Evolutionary conservation across 2,888 invertebrate genomes (phyloP).

Genomic region (Diadromus collaris): DNA sequence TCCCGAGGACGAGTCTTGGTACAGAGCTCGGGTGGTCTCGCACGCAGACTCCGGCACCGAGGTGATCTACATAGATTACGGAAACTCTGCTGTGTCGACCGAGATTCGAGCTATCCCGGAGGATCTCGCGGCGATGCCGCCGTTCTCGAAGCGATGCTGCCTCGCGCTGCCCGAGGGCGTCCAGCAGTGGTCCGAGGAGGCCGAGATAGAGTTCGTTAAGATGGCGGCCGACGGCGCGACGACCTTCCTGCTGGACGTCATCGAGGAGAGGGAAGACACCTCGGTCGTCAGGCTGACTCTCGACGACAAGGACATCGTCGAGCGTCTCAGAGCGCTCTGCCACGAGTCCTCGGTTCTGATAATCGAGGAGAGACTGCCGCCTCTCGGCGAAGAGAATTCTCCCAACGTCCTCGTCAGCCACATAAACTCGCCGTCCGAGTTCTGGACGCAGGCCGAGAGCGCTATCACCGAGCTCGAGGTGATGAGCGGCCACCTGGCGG

Average conservation of each 20-base stretch:
- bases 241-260: constrained; percentile 81
- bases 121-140: constrained; percentile 82
- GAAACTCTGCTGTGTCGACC: constrained; percentile 84
- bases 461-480: constrained; percentile 82
- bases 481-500: constrained; percentile 83
- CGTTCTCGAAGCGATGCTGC: constrained; percentile 85
- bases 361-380: constrained; percentile 72
- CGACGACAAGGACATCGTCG: constrained; percentile 81
- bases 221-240: constrained; percentile 81
- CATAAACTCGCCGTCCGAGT: constrained; percentile 72
- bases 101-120: constrained; percentile 84
- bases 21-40: constrained; percentile 84
- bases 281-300: constrained; percentile 86
- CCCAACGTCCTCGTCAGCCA: constrained; percentile 70
- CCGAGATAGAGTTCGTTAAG: constrained; percentile 76
- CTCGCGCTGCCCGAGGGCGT: constrained; percentile 81
- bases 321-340: constrained; percentile 34
- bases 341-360: constrained; percentile 42
- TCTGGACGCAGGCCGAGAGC: constrained; percentile 78
- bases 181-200: constrained; percentile 78
- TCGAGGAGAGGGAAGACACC: constrained; percentile 83
- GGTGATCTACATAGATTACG: constrained; percentile 87
- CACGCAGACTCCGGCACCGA: constrained; percentile 82
- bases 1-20: constrained; percentile 86
- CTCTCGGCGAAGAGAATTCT: constrained; percentile 74